Base-by-base conservation (phyloP, 2,888 invertebrate genomes). In the Mycalesis mineus region DNA sequence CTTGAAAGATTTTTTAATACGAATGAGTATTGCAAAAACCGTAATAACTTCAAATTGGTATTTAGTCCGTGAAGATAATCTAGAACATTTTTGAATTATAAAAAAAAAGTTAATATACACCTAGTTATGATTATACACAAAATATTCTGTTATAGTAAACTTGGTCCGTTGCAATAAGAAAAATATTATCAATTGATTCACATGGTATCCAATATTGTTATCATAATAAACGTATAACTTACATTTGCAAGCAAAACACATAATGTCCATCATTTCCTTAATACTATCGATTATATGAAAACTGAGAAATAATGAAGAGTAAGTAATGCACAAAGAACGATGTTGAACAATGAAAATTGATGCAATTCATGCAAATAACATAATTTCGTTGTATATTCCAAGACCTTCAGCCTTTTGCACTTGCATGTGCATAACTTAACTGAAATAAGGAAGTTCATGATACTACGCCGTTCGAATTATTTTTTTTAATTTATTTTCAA, bases 201-300 rank as follows among this genome's bases (percentile, higher is more conserved):
- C 44, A 13, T 33, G 66, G 57, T 57, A 54, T 61, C 65, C 65
- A 60, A 67, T 64, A 59, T 65, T 68, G 68, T 72, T 73, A 72
- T 72, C 66, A 71, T 71, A 73, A 72, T 67, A 71, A 52, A 29
- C 47, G 55, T 61, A 66, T 62, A 68, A 79, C 78, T 82, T 78
- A 80, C 75, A 73, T 76, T 79, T 66, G 68, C 69, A 58, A 49
- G 67, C 66, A 69, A 74, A 75, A 75, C 74, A 50, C 42, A 82
- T 81, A 81, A 83, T 79, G 74, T 73, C 59, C 68, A 66, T 69
- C 69, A 72, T 80, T 82, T 79, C 79, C 78, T 78, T 67, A 68
- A 73, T 73, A 70, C 73, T 76, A 77, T 74, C 70, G 68, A 75
- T 80, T 78, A 75, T 81, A 72, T 70, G 64, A 63, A 65, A 69